phyloP scores from a whole-genome alignment of 2,888 invertebrate species.

The Rhogogaster chlorosoma region DNA sequence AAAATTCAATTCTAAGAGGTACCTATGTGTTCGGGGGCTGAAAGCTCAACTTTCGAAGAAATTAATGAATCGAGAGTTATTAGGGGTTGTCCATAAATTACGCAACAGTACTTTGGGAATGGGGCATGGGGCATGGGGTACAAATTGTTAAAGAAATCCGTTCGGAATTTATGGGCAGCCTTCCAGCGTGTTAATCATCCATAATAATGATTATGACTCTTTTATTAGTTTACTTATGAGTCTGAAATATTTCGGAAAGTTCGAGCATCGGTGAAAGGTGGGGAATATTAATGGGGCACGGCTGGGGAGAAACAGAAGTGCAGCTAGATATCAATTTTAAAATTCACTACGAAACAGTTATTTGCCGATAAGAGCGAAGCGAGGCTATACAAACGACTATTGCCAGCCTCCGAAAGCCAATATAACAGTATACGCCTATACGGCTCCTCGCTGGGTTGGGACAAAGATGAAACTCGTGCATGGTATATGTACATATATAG shows the following conservation, averaged over 20 bases:
- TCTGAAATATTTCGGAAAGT: not conserved
- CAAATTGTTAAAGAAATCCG: not conserved
- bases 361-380: not conserved
- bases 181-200: not conserved
- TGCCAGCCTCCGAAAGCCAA: not conserved
- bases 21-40: not conserved
- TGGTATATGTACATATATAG: too few species aligned
- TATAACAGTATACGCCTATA: not conserved
- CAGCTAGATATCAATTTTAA: not conserved
- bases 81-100: not conserved
- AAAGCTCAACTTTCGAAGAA: not conserved
- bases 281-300: not conserved
- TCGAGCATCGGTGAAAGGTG: not conserved
- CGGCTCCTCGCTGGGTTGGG: not conserved
- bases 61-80: conserved; percentile 8
- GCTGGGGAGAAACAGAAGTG: not conserved
- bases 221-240: not conserved
- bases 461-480: not conserved
- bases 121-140: not conserved
- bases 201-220: not conserved
- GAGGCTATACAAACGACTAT: not conserved
- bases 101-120: not conserved
- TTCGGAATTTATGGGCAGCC: not conserved
- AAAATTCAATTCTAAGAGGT: not conserved
- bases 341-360: not conserved